Conservation (phyloP, 1,140 invertebrate genomes). For the Trachymyrmex cornetzi region DNA sequence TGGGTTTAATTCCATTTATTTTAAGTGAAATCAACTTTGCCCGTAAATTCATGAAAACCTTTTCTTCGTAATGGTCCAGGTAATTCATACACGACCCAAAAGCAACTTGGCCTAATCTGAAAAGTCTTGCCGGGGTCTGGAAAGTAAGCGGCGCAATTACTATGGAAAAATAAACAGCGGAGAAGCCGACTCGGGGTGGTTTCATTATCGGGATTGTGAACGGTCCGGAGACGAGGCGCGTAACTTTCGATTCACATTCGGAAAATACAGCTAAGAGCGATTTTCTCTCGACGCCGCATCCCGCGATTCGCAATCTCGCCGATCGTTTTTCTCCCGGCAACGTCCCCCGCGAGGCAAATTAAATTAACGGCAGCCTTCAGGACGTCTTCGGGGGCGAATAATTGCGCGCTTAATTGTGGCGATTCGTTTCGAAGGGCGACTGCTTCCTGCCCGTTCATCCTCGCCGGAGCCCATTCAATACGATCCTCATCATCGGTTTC, state of each 20-base stretch:
- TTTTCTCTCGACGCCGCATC: conserved; percentile 47
- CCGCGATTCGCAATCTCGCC: conserved; percentile 69
- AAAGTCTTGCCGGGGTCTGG: conserved; percentile 44
- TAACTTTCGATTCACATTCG: conserved; percentile 66
- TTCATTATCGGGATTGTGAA: conserved; percentile 63
- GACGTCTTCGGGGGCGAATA: conserved; percentile 71
- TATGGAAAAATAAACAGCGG: conserved; percentile 61
- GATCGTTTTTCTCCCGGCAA: conserved; percentile 70
- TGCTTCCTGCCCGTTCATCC: conserved; percentile 21
- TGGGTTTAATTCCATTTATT: conserved; percentile 44
- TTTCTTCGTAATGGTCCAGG: conserved; percentile 2
- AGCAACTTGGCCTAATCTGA: conserved; percentile 49
- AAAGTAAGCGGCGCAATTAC: conserved; percentile 40
- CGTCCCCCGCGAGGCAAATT: conserved; percentile 73
- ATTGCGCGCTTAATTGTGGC: conserved; percentile 76
- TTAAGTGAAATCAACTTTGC: conserved; percentile 29
- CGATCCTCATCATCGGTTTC: conserved; percentile 59
- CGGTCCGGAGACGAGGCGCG: conserved; percentile 5
- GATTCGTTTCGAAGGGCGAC: conserved; percentile 68
- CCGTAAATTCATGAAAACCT: conserved; percentile 38
- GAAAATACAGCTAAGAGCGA: conserved; percentile 70
- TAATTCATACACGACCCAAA: conserved; percentile 51
- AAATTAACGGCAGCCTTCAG: conserved; percentile 68
- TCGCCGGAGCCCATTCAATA: conserved; percentile 43
- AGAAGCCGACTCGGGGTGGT: not conserved